Base-by-base conservation (phyloP, 2,113 vertebrate species). In the Camelus dromedarius region DNA sequence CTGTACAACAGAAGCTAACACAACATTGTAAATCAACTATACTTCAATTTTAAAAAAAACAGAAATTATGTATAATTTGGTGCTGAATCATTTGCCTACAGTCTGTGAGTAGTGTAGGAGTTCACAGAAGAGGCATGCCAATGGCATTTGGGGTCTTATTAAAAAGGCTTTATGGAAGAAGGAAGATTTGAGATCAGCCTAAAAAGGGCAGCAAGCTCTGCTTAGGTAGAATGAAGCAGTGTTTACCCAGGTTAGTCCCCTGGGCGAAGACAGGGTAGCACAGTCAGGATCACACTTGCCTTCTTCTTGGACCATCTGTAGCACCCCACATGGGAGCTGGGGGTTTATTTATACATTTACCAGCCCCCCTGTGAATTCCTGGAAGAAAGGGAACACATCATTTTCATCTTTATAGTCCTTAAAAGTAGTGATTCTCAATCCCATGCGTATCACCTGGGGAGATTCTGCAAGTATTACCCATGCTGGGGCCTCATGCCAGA, bases 331-430 rank as follows among this genome's bases (percentile, higher is more conserved):
- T 19, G 20, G 35, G 18, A 73, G 28, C 19, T 46, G 54, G 9
- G 16, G 6, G 28, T 8, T 87, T 79, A 76, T 13, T 79, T 54
- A 80, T 7, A 54, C 35, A 84, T 82, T 28, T 73, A 5, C 60
- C 10, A 64, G 12, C 26, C 7, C 64, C 38, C 13, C 8, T 58
- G 12, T 70, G 54, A 86, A 60, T 26, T 79, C 56, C 54, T 80
- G 15, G 62, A 54, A 77, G 12, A 60, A 58, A 89, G 38, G 13
- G n/a, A 75, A 54, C 16, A 48, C 38, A 70, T 7, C 28, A 16
- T 66, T 93, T 88, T 28, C 6, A 70, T 54, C 14, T 84, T 93
- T 93, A 30, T 26, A 56, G 48, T 84, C 32, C 72, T 96, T 73
- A 38, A 88, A 88, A 81, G 73, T 76, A 67, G n/a, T 62, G 52